Base-by-base conservation (phyloP, 1,140 invertebrate species). In the Papilio polyxenes region DNA sequence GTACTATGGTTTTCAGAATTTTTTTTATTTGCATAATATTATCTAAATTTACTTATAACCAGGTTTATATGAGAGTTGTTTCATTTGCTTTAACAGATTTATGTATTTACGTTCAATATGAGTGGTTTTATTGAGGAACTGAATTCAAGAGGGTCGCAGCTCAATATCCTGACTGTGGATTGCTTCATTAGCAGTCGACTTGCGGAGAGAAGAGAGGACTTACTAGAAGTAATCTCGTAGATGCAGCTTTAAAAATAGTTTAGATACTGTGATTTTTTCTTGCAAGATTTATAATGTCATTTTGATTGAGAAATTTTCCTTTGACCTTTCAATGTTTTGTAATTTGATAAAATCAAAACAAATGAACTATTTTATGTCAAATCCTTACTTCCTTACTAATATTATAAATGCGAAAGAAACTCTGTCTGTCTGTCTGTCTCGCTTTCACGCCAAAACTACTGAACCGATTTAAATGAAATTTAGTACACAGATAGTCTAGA, bases 131-230 rank as follows among this genome's bases (percentile, higher is more conserved):
- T 93, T 93, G 90, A 81, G 85, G 87, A 88, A 89, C 87, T 84
- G 84, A 86, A 83, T 87, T 90, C 83, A 86, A 92, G 90, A 88
- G 86, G 88, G 87, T 88, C 82, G 90, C 91, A 90, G 87, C 93
- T 87, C 89, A 94, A 94, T 93, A 93, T 93, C 90, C 92, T 88
- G 89, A 82, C 88, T 88, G 89, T 83, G 91, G 91, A 93, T 93
- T 93, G 93, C 91, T 92, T 93, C 92, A 94, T 93, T 93, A 94
- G 90, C 88, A 87, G 83, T 87, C 88, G 90, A 91, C 89, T 90
- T 87, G 84, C 87, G 89, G 17, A 53, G 51, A 11, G 51, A 53
- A 53, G 51, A 53, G 13, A 17, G 13, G 15, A 53, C 11, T 13
- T 17, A 53, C 51, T n/a, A 44, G 3, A 84, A 87, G 88, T 90